Percentiles rank a stretch among this genome's conserved stretches.
These are phyloP conservation scores for Oophaga pumilio DNA, from an alignment of 2,113 vertebrate genomes.

Conservation along the genomic window DNA sequence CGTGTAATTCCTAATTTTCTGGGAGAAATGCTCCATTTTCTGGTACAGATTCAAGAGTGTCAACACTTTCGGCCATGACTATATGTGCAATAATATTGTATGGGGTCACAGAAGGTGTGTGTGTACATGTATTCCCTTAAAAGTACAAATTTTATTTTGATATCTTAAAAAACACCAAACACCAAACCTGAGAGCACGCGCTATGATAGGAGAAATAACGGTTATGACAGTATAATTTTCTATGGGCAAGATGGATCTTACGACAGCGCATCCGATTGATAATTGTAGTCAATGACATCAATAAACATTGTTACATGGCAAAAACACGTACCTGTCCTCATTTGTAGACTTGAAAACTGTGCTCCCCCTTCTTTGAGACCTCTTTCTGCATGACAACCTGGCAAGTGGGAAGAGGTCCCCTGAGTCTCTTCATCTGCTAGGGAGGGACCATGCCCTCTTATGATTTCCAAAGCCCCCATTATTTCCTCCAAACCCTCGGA, in stretches of 20 bases:
- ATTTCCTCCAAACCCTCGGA: constrained; percentile 91
- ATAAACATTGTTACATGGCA: not conserved
- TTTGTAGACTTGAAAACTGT: constrained; percentile 70
- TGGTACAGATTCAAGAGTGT: no score
- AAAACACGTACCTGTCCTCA: constrained; percentile 73
- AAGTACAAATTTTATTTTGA: no score
- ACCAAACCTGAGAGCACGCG: not conserved
- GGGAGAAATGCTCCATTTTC: no score
- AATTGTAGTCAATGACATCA: not conserved
- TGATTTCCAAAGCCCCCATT: constrained; percentile 81
- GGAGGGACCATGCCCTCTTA: constrained; percentile 72
- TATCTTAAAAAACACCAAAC: no score
- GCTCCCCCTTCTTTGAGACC: constrained; percentile 74
- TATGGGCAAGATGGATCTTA: not conserved
- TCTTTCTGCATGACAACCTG: constrained; percentile 74
- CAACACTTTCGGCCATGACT: no score
- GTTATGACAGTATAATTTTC: not conserved
- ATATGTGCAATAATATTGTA: no score
- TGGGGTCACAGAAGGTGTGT: no score
- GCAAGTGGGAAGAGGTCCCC: constrained; percentile 61
- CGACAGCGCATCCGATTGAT: not conserved
- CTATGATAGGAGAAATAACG: not conserved
- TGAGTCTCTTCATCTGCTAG: constrained; percentile 71
- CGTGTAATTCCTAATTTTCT: no score
- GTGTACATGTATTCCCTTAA: no score